Percentiles rank a stretch among this genome's conserved stretches.
phyloP scores from a whole-genome alignment of 2,888 invertebrate genomes.

The Amiota minor region DNA sequence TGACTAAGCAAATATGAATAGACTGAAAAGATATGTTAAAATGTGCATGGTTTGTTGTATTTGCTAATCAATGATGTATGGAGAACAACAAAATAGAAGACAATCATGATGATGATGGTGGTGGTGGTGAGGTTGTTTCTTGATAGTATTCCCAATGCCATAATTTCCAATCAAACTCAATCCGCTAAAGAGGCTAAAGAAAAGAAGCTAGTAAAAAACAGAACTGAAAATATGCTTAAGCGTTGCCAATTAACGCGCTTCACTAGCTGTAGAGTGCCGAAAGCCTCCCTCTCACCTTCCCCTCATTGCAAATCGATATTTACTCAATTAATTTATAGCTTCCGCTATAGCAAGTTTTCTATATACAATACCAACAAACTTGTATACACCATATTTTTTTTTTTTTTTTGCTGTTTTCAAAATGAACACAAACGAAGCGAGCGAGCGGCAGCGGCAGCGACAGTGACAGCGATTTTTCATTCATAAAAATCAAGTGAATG shows the following conservation, averaged over 20 bases:
- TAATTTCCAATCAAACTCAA: no score
- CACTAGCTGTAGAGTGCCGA: constrained; percentile 4
- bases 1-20: no score
- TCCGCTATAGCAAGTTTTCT: constrained; percentile 50
- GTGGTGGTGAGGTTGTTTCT: no score
- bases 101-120: no score
- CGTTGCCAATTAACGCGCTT: constrained; percentile 60
- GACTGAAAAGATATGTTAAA: no score
- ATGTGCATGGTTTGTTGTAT: background rate
- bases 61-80: constrained; percentile 4
- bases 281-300: constrained; percentile 29
- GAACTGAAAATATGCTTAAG: constrained; percentile 39
- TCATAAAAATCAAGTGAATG: constrained; percentile 40
- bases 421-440: constrained; percentile 28
- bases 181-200: background rate
- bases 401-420: no score
- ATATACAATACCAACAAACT: no score
- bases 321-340: constrained; percentile 68
- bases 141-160: no score
- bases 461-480: constrained; percentile 52
- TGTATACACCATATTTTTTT: no score
- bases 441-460: constrained; percentile 24
- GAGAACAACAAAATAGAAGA: background rate
- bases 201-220: background rate
- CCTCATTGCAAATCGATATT: constrained; percentile 59